Evolutionary conservation across 2,113 vertebrate genomes (phyloP), one percentile per base, ranked within the genome.

Genomic region (Dermatemys mawii): DNA sequence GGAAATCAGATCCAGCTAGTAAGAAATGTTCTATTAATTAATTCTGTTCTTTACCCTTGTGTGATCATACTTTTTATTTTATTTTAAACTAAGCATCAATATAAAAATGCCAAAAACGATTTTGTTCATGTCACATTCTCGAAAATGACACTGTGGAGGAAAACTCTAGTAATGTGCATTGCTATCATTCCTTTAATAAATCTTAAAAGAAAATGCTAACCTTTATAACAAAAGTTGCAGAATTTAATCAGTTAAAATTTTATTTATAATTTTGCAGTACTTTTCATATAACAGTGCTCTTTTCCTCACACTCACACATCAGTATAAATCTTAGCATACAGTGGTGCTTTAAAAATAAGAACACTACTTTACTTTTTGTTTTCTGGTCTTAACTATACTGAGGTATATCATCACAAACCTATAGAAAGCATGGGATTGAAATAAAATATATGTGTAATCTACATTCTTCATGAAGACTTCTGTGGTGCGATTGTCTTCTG

Each of bases 211-310:
- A 70, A 81, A 50, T 91, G 60, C 48, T 91, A 76, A 94, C 96
- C 78, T 79, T 87, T 38, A 29, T 96, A 91, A 95, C 86, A 97
- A 94, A 95, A 97, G 81, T 92, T 94, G 88, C 60, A 93, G 84
- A 95, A 87, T 96, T 67, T 89, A 96, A 48, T 84, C 84, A 89
- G 67, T 97, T 96, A 95, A 97, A 96, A 97, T 95, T 97, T 97
- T 96, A 93, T 93, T 97, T 84, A 90, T 95, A 81, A 35, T 96
- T 89, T 95, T 94, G 89, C 80, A 96, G 8, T 95, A 81, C 81
- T 87, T 95, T 83, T 94, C 82, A 70, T 96, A 87, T 94, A 91
- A 95, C 78, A 92, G 50, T 93, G 48, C 94, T 97, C 19, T 44
- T 94, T 29, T 89, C 95, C 86, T 12, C 95, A 96, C 91, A 73